A percentile compares a stretch with the other conserved stretches of the same genome.
phyloP scores from a whole-genome alignment of 1,140 invertebrate genomes.

The Trichoplusia ni region DNA sequence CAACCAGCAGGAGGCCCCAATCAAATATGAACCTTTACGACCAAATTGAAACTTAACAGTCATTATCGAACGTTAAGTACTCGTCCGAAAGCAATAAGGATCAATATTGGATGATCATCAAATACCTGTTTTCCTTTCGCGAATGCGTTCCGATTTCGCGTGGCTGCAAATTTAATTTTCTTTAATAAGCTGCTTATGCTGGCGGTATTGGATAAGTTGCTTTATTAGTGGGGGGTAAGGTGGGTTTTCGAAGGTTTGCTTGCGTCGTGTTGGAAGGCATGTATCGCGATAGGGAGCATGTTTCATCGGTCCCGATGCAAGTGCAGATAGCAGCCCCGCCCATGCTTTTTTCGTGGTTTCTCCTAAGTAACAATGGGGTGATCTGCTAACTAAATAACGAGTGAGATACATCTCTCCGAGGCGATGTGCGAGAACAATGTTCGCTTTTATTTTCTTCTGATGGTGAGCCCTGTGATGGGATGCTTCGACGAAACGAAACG shows the following conservation, averaged over 20 bases:
- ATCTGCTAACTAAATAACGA: conserved; percentile 81
- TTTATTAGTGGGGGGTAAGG: conserved; percentile 44
- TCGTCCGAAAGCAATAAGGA: conserved; percentile 51
- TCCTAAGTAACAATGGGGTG: conserved; percentile 78
- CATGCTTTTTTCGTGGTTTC: conserved; percentile 79
- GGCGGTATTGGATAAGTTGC: conserved; percentile 37
- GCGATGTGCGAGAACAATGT: conserved; percentile 62
- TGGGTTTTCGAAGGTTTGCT: conserved; percentile 37
- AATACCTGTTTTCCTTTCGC: conserved; percentile 56
- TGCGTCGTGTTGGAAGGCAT: conserved; percentile 65
- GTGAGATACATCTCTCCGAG: conserved; percentile 63
- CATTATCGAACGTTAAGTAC: conserved; percentile 30
- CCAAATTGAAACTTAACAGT: conserved; percentile 19
- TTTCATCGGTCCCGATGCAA: conserved; percentile 74
- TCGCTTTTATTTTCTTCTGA: conserved; percentile 54
- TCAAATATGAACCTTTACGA: conserved; percentile 22
- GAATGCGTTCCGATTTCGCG: conserved; percentile 75
- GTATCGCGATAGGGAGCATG: conserved; percentile 75
- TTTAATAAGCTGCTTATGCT: conserved; percentile 70
- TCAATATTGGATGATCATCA: conserved; percentile 48
- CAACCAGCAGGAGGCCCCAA: conserved; percentile 40
- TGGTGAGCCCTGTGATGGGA: conserved; percentile 13
- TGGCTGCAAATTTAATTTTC: conserved; percentile 81
- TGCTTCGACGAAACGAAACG: conserved; percentile 14
- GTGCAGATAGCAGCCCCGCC: conserved; percentile 71